Evolutionary conservation across 1,140 invertebrate genomes (phyloP).

Genomic region (Aphidius ervi): DNA sequence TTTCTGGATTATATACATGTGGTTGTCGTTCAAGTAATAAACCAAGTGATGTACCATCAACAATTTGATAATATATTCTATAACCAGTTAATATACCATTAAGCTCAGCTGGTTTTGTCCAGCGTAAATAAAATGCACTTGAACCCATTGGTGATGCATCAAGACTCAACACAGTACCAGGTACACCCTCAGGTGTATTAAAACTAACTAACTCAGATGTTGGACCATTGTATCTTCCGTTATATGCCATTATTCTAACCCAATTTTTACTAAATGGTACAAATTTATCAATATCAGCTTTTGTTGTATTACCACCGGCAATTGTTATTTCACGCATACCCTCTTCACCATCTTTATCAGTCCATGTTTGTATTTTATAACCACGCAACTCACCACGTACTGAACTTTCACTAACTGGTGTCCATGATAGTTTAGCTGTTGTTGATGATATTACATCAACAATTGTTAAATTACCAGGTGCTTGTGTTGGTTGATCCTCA

Average conservation of each 20-base stretch:
- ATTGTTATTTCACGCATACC: conserved; percentile 74
- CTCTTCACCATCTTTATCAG: conserved; percentile 71
- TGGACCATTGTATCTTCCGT: conserved; percentile 85
- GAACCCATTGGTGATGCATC: conserved; percentile 83
- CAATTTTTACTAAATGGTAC: conserved; percentile 87
- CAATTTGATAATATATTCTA: conserved; percentile 83
- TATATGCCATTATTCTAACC: conserved; percentile 85
- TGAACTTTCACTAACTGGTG: conserved; percentile 63
- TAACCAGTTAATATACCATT: conserved; percentile 94
- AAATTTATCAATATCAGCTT: conserved; percentile 77
- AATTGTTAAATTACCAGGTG: conserved; percentile 81
- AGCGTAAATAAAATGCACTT: conserved; percentile 81
- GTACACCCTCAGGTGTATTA: conserved; percentile 87
- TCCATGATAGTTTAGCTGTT: conserved; percentile 79
- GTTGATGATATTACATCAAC: conserved; percentile 69
- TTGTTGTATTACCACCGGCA: conserved; percentile 66
- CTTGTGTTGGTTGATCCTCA: conserved; percentile 81
- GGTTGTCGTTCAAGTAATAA: conserved; percentile 69
- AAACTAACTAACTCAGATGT: conserved; percentile 80
- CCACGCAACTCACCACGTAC: conserved; percentile 90
- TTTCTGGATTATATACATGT: conserved; percentile 70
- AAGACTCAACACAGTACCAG: conserved; percentile 81
- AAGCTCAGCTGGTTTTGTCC: conserved; percentile 88
- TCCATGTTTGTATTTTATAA: conserved; percentile 95
- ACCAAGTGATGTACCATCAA: conserved; percentile 67